A percentile compares a stretch with the other conserved stretches of the same genome.
phyloP scores from a whole-genome alignment of 2,113 vertebrate genomes.

The Vanacampus margaritifer region DNA sequence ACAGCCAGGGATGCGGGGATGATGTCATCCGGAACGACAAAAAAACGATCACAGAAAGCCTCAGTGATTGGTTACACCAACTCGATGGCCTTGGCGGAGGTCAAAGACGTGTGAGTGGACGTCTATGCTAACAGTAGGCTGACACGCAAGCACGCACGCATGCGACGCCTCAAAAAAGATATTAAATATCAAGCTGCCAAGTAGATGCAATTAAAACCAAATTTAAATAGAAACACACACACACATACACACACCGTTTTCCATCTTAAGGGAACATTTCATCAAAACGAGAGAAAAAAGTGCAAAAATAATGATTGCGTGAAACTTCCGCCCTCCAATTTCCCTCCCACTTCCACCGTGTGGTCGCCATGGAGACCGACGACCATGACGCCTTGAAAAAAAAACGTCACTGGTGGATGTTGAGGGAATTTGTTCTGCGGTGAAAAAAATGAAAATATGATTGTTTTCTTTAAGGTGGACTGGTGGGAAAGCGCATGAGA shows the following conservation, averaged over 20 bases:
- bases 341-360: too few relatives aligned
- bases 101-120: background rate
- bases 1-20: background rate
- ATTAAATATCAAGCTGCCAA: slow-evolving; percentile 12
- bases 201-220: background rate
- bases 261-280: background rate
- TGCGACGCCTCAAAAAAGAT: background rate
- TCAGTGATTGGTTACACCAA: slow-evolving; percentile 1
- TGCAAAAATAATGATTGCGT: slow-evolving; percentile 1
- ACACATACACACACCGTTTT: background rate
- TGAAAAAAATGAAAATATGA: background rate
- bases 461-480: background rate
- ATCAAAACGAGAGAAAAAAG: background rate
- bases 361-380: background rate
- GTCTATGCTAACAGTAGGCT: background rate
- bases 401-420: background rate
- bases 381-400: background rate
- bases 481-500: background rate
- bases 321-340: background rate
- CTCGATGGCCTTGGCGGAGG: background rate
- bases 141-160: background rate
- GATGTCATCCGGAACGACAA: background rate
- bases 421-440: background rate
- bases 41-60: background rate
- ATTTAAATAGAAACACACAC: background rate